Conservation (phyloP, 2,888 invertebrate genomes). For the Oligia strigilis region DNA sequence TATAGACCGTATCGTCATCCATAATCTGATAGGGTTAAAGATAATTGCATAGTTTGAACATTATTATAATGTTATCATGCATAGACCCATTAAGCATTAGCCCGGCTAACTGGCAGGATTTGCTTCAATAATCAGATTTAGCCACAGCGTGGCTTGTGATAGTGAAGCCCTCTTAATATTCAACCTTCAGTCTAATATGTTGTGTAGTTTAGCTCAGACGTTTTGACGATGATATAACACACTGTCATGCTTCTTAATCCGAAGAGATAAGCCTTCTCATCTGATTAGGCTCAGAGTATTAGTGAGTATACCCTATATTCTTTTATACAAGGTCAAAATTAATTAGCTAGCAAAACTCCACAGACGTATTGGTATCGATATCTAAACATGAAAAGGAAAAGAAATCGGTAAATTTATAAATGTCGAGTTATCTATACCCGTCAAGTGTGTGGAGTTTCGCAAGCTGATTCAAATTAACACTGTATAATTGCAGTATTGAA, state of each 20-base stretch:
- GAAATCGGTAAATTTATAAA: no score
- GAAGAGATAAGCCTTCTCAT: no score
- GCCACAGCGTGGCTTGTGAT: conserved; percentile 13
- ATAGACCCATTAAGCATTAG: conserved; percentile 41
- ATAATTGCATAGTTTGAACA: conserved; percentile 32
- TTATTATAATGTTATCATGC: conserved; percentile 33
- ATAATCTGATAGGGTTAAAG: conserved; percentile 19
- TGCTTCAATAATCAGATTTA: conserved; percentile 35
- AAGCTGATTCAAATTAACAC: no score
- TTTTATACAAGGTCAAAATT: background rate
- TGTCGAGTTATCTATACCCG: background rate
- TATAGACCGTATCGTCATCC: background rate
- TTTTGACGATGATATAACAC: background rate
- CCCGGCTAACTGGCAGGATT: conserved; percentile 29
- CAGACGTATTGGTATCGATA: no score
- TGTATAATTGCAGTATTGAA: background rate
- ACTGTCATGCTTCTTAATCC: background rate
- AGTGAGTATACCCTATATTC: no score
- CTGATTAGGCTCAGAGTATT: background rate
- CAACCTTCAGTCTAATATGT: conserved; percentile 4
- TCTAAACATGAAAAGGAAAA: background rate
- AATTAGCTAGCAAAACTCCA: background rate
- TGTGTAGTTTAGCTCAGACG: background rate
- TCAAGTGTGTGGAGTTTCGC: background rate
- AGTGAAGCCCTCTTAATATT: conserved; percentile 27